A percentile compares a stretch with the other conserved stretches of the same genome.
phyloP scores from a whole-genome alignment of 2,888 invertebrate genomes.

The Cephus sareptanus region DNA sequence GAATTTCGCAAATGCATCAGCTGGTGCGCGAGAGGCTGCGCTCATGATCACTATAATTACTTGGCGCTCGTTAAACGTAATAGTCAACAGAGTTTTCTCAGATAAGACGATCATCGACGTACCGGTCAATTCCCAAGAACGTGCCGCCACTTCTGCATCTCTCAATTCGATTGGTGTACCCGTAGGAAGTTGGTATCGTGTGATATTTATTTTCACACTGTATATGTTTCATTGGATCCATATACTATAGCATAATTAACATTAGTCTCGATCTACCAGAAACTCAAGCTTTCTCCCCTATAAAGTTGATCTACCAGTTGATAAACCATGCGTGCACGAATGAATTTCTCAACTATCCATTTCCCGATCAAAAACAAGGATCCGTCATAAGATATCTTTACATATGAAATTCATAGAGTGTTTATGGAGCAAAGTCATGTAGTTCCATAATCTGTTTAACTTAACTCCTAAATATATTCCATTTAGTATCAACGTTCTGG shows the following conservation, averaged over 20 bases:
- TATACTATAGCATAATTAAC: neutral
- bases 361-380: too few species aligned
- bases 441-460: too few species aligned
- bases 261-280: conserved; percentile 8
- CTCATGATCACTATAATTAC: conserved; percentile 30
- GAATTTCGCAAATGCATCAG: conserved; percentile 44
- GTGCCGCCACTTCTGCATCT: conserved; percentile 10
- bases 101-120: conserved; percentile 19
- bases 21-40: conserved; percentile 9
- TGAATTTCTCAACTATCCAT: neutral
- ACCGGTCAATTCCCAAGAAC: conserved; percentile 19
- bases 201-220: neutral
- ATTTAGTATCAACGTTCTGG: neutral
- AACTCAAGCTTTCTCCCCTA: conserved; percentile 12
- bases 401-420: too few species aligned
- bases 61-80: conserved; percentile 43
- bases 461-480: neutral
- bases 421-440: too few species aligned
- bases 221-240: neutral
- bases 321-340: neutral
- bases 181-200: neutral
- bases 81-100: conserved; percentile 22
- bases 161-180: neutral
- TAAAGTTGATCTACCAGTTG: neutral
- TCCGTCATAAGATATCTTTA: too few species aligned